Evolutionary conservation across 2,113 vertebrate species (phyloP).

Genomic region (Embiotoca jacksoni): DNA sequence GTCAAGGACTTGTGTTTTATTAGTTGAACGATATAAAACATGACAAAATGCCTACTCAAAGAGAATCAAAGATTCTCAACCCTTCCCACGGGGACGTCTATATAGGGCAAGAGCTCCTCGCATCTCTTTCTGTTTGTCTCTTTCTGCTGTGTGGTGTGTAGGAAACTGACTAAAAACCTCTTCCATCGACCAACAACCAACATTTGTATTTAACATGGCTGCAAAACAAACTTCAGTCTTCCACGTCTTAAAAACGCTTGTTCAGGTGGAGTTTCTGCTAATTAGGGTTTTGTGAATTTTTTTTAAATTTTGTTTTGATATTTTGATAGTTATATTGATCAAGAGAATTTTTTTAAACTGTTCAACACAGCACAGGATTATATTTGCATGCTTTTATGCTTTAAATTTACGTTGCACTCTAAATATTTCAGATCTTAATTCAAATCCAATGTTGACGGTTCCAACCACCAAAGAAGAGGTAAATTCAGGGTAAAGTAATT

Average conservation of each 20-base stretch:
- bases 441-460: neutral
- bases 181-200: conserved; percentile 39
- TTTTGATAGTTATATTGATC: too few relatives aligned
- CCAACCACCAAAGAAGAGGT: conserved; percentile 12
- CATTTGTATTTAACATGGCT: conserved; percentile 1
- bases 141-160: conserved; percentile 30
- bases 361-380: too few relatives aligned
- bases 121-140: conserved; percentile 49
- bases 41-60: conserved; percentile 84
- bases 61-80: conserved; percentile 79
- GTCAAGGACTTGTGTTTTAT: conserved; percentile 81
- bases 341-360: too few relatives aligned
- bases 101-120: conserved; percentile 78
- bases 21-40: conserved; percentile 85
- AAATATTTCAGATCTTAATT: neutral
- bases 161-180: conserved; percentile 31
- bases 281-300: too few relatives aligned
- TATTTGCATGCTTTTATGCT: too few relatives aligned
- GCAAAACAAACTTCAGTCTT: neutral
- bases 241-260: neutral
- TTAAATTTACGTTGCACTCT: neutral
- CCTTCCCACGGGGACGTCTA: conserved; percentile 77
- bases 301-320: too few relatives aligned
- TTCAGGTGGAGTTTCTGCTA: neutral
- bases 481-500: conserved; percentile 45